A percentile compares a stretch with the other conserved stretches of the same genome.
Evolutionary conservation across 2,113 vertebrate genomes (phyloP).

Genomic region (Bos taurus): DNA sequence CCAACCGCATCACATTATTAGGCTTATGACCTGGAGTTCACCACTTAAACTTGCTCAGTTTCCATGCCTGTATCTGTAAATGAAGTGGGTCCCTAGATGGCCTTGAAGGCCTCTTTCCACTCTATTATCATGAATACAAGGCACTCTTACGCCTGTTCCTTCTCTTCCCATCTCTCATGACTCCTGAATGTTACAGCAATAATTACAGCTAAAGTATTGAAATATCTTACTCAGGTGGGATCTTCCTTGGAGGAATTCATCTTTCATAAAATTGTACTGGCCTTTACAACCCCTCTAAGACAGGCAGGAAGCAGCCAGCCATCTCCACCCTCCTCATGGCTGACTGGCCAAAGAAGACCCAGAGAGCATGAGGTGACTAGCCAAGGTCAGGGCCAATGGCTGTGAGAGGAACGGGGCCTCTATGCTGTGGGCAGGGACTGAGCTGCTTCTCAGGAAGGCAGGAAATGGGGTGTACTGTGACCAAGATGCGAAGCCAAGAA

Average conservation of each 20-base stretch:
- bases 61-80: neutral
- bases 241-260: conserved; percentile 17
- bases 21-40: neutral
- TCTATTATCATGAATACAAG: neutral
- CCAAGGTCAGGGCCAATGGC: conserved; percentile 27
- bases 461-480: neutral
- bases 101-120: neutral
- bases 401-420: neutral
- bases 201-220: neutral
- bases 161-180: neutral
- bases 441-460: neutral
- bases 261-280: neutral
- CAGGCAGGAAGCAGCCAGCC: conserved; percentile 14
- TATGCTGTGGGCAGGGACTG: neutral
- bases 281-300: conserved; percentile 4
- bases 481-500: neutral
- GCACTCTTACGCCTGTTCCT: neutral
- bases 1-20: neutral
- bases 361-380: neutral
- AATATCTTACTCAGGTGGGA: neutral
- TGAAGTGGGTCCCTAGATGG: neutral
- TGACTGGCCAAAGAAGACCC: neutral
- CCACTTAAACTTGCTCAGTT: neutral
- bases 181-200: neutral
- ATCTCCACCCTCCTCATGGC: neutral